Evolutionary conservation across 2,113 vertebrate species (phyloP).

Genomic region (Chionis minor): DNA sequence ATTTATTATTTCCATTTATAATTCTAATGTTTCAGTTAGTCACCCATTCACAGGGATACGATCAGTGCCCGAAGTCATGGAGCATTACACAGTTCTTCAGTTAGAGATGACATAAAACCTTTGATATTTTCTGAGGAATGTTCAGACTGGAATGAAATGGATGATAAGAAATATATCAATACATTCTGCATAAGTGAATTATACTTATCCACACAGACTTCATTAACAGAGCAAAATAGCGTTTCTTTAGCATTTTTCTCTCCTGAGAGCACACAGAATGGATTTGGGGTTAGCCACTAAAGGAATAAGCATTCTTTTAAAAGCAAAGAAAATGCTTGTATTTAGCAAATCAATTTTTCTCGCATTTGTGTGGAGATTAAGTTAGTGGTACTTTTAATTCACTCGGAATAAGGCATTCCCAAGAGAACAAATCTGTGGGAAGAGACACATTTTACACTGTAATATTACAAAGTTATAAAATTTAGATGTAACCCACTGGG

Average conservation of each 20-base stretch:
- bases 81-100: conserved; percentile 44
- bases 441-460: conserved; percentile 31
- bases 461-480: conserved; percentile 32
- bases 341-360: conserved; percentile 68
- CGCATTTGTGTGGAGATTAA: conserved; percentile 50
- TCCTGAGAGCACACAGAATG: neutral
- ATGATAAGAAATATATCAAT: neutral
- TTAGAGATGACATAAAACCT: conserved; percentile 57
- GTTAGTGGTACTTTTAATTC: conserved; percentile 46
- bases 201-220: neutral
- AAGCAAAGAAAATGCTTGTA: conserved; percentile 39
- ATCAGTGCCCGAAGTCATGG: conserved; percentile 48
- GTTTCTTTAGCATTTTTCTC: neutral
- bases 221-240: neutral
- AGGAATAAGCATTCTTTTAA: conserved; percentile 13
- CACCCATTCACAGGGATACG: conserved; percentile 52
- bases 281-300: neutral
- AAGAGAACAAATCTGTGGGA: conserved; percentile 34
- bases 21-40: conserved; percentile 63
- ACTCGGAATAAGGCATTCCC: conserved; percentile 51
- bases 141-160: conserved; percentile 13
- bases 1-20: conserved; percentile 61
- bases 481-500: conserved; percentile 49
- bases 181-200: neutral
- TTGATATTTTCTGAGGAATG: conserved; percentile 60